A percentile compares a stretch with the other conserved stretches of the same genome.
Evolutionary conservation across 2,113 vertebrate genomes (phyloP).

Genomic region (Brachyhypopomus occidentalis): DNA sequence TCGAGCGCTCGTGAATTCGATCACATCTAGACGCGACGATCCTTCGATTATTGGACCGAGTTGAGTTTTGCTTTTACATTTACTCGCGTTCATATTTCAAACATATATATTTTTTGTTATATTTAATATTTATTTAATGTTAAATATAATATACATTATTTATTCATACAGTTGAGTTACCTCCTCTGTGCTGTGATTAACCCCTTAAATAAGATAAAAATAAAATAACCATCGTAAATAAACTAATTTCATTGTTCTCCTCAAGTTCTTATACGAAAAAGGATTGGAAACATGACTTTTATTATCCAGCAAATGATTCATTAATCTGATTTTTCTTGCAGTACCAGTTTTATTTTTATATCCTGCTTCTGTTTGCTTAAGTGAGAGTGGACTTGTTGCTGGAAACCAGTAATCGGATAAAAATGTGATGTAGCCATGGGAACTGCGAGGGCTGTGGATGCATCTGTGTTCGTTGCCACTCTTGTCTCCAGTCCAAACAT

Average conservation of each 20-base stretch:
- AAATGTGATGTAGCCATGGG: slow-evolving; percentile 50
- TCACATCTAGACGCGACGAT: too few relatives aligned
- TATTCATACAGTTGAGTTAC: too few relatives aligned
- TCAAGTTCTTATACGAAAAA: too few relatives aligned
- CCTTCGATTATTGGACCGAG: neutral
- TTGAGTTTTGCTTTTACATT: neutral
- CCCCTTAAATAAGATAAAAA: too few relatives aligned
- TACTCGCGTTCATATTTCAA: neutral
- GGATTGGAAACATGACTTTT: neutral
- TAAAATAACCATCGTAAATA: too few relatives aligned
- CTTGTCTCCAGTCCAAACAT: slow-evolving; percentile 26
- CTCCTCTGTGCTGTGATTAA: too few relatives aligned
- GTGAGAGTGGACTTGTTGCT: slow-evolving; percentile 1
- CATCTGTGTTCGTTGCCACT: slow-evolving; percentile 34
- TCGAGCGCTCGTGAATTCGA: slow-evolving; percentile 51
- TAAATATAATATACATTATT: neutral
- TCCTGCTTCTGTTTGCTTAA: neutral
- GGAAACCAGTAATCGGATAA: slow-evolving; percentile 31
- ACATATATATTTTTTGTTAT: neutral
- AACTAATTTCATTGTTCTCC: too few relatives aligned
- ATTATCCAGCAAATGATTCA: neutral
- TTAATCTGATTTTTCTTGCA: neutral
- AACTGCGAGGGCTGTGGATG: slow-evolving; percentile 29
- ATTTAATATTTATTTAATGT: neutral
- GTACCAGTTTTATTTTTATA: neutral